phyloP scores from a whole-genome alignment of 2,888 invertebrate genomes.

The Stomorhina lunata region DNA sequence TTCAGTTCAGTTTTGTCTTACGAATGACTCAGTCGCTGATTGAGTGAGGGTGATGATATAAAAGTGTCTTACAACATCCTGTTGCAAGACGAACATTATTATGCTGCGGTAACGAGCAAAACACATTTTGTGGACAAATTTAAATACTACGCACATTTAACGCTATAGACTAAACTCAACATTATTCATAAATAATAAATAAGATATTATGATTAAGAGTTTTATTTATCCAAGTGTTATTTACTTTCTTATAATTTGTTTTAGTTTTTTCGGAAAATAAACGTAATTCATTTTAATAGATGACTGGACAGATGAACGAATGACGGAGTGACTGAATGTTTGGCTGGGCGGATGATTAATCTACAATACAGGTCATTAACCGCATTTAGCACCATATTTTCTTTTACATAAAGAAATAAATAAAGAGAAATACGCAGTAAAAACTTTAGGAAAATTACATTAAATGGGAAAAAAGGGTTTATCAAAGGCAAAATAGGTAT shows the following conservation, averaged over 20 bases:
- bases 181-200: slow-evolving; percentile 1
- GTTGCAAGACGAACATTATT: slow-evolving; percentile 1
- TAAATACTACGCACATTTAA: slow-evolving; percentile 35
- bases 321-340: neutral
- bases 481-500: no score
- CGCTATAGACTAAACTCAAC: neutral
- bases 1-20: no score
- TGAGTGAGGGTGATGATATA: slow-evolving; percentile 48
- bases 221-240: slow-evolving; percentile 45
- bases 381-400: no score
- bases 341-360: slow-evolving; percentile 6
- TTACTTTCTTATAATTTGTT: neutral
- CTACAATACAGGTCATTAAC: neutral
- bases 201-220: slow-evolving; percentile 12
- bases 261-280: slow-evolving; percentile 33
- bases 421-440: no score
- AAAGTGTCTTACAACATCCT: slow-evolving; percentile 58
- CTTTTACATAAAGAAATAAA: no score
- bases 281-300: slow-evolving; percentile 22
- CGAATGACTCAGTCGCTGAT: slow-evolving; percentile 21
- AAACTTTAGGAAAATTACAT: no score
- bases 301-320: slow-evolving; percentile 8
- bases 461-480: no score
- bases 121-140: slow-evolving; percentile 37
- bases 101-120: slow-evolving; percentile 12